These are phyloP conservation scores for Myotis lucifugus DNA, from an alignment of 2,113 vertebrate species.

Conservation along the genomic window DNA sequence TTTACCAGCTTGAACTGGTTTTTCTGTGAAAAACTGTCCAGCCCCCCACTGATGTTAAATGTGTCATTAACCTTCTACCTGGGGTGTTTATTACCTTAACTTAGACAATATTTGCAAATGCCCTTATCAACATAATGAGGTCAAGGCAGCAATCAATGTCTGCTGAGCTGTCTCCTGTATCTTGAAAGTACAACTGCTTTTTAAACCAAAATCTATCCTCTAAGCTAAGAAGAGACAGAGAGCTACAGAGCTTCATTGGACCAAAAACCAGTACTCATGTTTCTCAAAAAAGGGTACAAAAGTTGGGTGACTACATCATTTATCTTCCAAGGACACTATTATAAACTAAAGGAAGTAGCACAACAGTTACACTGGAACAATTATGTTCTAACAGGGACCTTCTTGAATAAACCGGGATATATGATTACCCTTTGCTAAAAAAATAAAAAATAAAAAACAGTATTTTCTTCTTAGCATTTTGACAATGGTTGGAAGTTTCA, in stretches of 20 bases:
- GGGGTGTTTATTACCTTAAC: slow-evolving; percentile 77
- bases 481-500: not conserved
- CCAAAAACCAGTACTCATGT: not conserved
- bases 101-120: slow-evolving; percentile 74
- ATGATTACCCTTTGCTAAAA: not conserved
- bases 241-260: not conserved
- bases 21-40: slow-evolving; percentile 64
- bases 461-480: not conserved
- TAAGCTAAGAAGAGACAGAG: slow-evolving; percentile 24
- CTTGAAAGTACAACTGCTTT: slow-evolving; percentile 75
- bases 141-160: slow-evolving; percentile 83
- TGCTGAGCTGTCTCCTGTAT: slow-evolving; percentile 77
- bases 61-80: slow-evolving; percentile 82
- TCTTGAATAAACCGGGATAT: not conserved
- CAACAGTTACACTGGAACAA: not conserved
- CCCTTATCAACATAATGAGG: slow-evolving; percentile 81
- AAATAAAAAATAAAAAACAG: not conserved
- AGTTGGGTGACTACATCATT: not conserved
- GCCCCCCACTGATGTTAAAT: slow-evolving; percentile 75
- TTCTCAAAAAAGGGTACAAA: not conserved
- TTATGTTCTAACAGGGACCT: not conserved
- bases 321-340: not conserved
- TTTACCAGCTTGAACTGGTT: slow-evolving; percentile 70
- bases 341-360: not conserved
- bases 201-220: slow-evolving; percentile 75